Conservation (phyloP, 2,797 vertebrate genomes). For the Parambassis ranga region DNA sequence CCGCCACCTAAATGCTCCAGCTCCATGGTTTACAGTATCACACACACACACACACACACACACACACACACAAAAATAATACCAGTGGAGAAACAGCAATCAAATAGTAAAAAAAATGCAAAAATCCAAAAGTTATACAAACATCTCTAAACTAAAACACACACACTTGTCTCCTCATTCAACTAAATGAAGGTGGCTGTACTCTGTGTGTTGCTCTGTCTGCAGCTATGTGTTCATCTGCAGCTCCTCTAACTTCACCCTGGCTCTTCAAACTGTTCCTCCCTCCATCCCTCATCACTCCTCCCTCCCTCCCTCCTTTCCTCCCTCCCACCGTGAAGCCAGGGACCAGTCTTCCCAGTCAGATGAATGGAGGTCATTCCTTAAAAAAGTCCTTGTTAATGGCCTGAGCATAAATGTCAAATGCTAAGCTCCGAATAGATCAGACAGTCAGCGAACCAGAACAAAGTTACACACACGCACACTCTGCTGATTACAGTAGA, state of each 20-base stretch:
- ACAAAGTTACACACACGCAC: constrained; percentile 29
- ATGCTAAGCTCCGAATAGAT: constrained; percentile 46
- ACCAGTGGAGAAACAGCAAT: not conserved
- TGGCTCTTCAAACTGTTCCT: constrained; percentile 49
- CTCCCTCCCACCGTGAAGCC: constrained; percentile 19
- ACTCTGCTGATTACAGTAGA: constrained; percentile 39
- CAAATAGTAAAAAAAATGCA: not conserved
- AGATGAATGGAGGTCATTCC: constrained; percentile 31
- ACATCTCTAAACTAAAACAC: not conserved
- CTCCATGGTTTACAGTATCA: constrained; percentile 64
- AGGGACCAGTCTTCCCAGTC: constrained; percentile 20
- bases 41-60: not conserved
- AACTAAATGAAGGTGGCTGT: too few species aligned
- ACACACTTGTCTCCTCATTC: not conserved
- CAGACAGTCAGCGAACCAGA: constrained; percentile 58
- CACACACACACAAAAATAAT: not conserved
- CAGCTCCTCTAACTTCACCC: constrained; percentile 50
- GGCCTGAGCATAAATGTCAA: not conserved
- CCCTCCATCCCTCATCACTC: constrained; percentile 42
- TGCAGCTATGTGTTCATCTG: constrained; percentile 35
- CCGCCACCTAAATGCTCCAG: constrained; percentile 69
- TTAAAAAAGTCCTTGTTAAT: constrained; percentile 19
- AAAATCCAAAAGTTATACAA: not conserved
- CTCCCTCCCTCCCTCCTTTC: constrained; percentile 26
- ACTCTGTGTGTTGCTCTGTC: constrained; percentile 21